Base-by-base conservation (phyloP, 2,888 invertebrate genomes). In the Lochmaea crataegi region DNA sequence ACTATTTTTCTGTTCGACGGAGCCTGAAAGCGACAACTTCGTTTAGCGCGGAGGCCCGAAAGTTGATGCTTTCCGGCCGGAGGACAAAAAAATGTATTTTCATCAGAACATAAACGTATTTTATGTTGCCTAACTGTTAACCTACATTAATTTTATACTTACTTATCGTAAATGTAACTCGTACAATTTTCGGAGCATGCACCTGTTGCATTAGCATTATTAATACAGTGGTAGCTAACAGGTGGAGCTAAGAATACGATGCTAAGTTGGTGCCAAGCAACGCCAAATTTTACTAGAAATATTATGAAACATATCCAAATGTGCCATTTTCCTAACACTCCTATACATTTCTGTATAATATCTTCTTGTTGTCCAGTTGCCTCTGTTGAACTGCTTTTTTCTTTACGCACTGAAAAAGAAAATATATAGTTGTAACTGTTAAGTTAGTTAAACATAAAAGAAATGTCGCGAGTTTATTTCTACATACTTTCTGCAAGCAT, bases 231-330 rank as follows among this genome's bases (percentile, higher is more conserved):
- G 80, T 89, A 91, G 18, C 89, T 86, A 68, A 90, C 89, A 0
- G 91, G 91, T 0, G 94, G 93, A 7, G 94, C 93, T 75, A 94
- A 89, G 82, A 94, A 94, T 73, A 94, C 92, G 75, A 94, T 93
- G 76, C 91, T 93, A 84, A 94, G 89, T 81, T 94, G 94, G 83
- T 94, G 94, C 94, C 94, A 94, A 0, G 94, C 94, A 0, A 93
- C 92, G 0, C 94, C 94, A 82, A 94, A 93, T 85, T 94, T 94
- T 68, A 92, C 90, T 11, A 93, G 87, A 71, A 78, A 78, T 57
- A 78, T 90, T 0, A 92, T 89, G 64, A 90, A 86, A 78, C 93
- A 93, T 66, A 94, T 89, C 88, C 91, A 89, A 76, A 94, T 88
- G 83, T 94, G 94, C 93, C 94, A 94, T 82, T 89, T 89, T 6